Base-by-base conservation (phyloP, 2,888 invertebrate species). In the Gnatocerus cornutus region DNA sequence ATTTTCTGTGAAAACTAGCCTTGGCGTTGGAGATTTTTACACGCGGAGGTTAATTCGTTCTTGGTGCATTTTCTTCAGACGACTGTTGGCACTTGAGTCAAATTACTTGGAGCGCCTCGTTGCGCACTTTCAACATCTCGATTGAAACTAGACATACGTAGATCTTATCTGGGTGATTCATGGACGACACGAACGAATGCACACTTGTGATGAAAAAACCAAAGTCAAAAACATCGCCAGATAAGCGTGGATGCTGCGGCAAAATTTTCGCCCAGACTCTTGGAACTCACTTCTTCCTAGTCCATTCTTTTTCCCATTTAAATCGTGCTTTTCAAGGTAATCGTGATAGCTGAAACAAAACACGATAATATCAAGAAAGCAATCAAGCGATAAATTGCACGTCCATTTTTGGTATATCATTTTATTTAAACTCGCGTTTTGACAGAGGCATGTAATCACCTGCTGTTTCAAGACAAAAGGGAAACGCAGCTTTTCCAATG, bases 141-240 rank as follows among this genome's bases (percentile, higher is more conserved):
- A 75, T 75, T 74, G 72, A 73, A 73, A 72, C 74, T 71, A 74
- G 75, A 75, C 75, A 73, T 74, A 71, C 73, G 73, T 70, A 74
- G 75, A 75, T 75, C 59, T 52, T 74, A 75, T 75, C 75, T 53
- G 53, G 46, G 66, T 74, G 75, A 74, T 74, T 75, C 75, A 75
- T 74, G 71, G 68, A 69, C 63, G 65, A 68, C 65, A 69, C 61
- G 61, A 69, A 65, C 59, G 65, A 65, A 69, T 55, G 61, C 65
- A 53, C 65, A 65, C 41, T 61, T 61, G 66, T 66, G 55, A 56
- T 56, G 56, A 65, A 65, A 66, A 66, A 66, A 66, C 52, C 52
- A 58, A 66, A 66, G 27, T 58, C 66, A 41, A 58, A 53, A 50
- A 61, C 48, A 45, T 46, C 12, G 33, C 46, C 59, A 1, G 30